Percentiles rank a stretch among this genome's conserved stretches.
Conservation (phyloP, 2,113 vertebrate species). For the Megaceryle torquata region DNA sequence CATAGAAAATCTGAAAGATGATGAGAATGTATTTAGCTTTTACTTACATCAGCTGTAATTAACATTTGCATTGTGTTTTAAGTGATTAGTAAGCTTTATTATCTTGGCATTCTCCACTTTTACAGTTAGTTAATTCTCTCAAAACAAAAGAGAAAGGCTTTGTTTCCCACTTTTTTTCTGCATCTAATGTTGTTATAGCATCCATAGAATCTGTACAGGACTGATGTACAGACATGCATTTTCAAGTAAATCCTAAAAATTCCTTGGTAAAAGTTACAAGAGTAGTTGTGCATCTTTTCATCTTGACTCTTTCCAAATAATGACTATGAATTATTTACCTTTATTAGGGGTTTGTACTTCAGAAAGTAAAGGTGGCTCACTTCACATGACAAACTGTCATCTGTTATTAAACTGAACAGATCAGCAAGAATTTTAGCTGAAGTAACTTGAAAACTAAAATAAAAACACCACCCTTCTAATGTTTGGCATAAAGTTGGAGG, state of each 20-base stretch:
- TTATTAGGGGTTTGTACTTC: not conserved
- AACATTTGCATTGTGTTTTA: conserved; percentile 47
- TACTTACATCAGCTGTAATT: conserved; percentile 57
- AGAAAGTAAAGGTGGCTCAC: not conserved
- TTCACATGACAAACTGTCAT: not conserved
- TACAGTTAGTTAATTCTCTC: conserved; percentile 57
- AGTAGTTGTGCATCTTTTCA: conserved; percentile 31
- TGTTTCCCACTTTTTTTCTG: conserved; percentile 54
- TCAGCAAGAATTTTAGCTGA: conserved; percentile 4
- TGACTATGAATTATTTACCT: not conserved
- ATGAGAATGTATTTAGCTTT: conserved; percentile 57
- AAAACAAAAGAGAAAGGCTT: conserved; percentile 51
- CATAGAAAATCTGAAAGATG: conserved; percentile 49
- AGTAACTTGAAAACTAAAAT: not conserved
- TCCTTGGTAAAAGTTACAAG: conserved; percentile 19
- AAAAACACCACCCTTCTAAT: not conserved
- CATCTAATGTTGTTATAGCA: conserved; percentile 56
- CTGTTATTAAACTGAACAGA: not conserved
- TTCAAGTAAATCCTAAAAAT: conserved; percentile 51
- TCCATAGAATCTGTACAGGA: conserved; percentile 41
- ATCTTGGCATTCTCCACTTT: conserved; percentile 58
- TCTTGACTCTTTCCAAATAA: not conserved
- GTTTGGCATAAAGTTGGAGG: not conserved
- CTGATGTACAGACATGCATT: conserved; percentile 38
- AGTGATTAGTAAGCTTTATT: conserved; percentile 59